phyloP scores from a whole-genome alignment of 2,888 invertebrate genomes.

The Tethea ocularis region DNA sequence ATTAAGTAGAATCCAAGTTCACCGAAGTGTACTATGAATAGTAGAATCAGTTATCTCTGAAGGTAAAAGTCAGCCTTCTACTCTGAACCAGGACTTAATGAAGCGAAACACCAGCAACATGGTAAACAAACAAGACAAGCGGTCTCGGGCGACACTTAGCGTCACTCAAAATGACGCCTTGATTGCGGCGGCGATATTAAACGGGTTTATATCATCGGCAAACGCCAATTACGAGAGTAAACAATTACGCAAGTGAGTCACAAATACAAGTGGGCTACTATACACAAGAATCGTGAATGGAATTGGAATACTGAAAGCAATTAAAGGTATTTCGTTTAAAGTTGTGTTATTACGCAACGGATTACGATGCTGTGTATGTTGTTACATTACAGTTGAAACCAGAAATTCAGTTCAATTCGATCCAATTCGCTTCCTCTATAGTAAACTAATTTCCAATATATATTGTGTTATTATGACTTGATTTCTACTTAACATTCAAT shows the following conservation, averaged over 20 bases:
- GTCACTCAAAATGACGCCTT: slow-evolving; percentile 52
- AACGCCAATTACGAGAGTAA: slow-evolving; percentile 57
- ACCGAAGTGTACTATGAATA: neutral
- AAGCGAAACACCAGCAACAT: slow-evolving; percentile 41
- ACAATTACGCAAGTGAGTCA: slow-evolving; percentile 53
- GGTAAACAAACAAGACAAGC: slow-evolving; percentile 29
- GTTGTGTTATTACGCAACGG: slow-evolving; percentile 6
- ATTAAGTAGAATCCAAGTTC: neutral
- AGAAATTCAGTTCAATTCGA: slow-evolving; percentile 3
- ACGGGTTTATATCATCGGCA: slow-evolving; percentile 51
- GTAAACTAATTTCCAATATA: neutral
- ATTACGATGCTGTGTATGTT: slow-evolving; percentile 1
- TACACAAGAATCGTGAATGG: slow-evolving; percentile 33
- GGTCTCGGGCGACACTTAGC: slow-evolving; percentile 39
- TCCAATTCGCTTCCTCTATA: neutral
- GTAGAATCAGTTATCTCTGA: neutral
- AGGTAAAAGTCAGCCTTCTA: slow-evolving; percentile 25
- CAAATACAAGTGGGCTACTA: slow-evolving; percentile 25
- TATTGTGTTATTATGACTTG: neutral
- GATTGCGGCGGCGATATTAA: slow-evolving; percentile 46
- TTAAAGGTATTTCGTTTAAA: slow-evolving; percentile 9
- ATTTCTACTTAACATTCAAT: no score
- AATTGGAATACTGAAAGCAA: slow-evolving; percentile 29
- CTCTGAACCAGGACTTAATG: slow-evolving; percentile 33
- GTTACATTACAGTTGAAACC: neutral